Evolutionary conservation across 2,113 vertebrate species (phyloP).

Genomic region (Camelus bactrianus): DNA sequence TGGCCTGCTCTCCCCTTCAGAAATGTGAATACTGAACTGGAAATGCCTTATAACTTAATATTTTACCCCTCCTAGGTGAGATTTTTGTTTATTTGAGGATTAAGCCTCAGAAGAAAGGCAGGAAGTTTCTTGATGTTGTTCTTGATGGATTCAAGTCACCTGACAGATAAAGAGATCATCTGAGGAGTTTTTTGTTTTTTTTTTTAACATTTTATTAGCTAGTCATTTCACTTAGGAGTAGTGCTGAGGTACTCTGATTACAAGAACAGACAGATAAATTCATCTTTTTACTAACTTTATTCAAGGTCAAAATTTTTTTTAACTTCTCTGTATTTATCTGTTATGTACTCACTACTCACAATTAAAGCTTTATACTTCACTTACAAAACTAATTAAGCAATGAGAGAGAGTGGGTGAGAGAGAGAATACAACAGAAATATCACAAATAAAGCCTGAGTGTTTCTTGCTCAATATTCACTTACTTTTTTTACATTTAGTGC

Average conservation of each 20-base stretch:
- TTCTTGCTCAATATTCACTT: slow-evolving; percentile 36
- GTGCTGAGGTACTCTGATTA: background rate
- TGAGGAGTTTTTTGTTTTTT: background rate
- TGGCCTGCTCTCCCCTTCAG: background rate
- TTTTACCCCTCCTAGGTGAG: background rate
- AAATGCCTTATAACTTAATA: slow-evolving; percentile 27
- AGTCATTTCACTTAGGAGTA: slow-evolving; percentile 12
- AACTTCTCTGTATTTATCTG: background rate
- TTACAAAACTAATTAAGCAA: slow-evolving; percentile 57
- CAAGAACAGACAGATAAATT: background rate
- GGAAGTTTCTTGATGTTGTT: background rate
- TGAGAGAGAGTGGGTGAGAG: background rate
- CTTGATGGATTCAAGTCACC: background rate
- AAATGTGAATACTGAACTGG: slow-evolving; percentile 11
- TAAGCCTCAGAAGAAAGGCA: background rate
- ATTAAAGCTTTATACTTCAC: background rate
- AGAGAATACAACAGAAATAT: background rate
- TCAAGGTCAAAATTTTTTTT: background rate
- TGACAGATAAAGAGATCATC: slow-evolving; percentile 19
- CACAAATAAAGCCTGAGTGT: background rate
- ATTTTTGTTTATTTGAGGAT: slow-evolving; percentile 36
- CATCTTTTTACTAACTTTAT: slow-evolving; percentile 45
- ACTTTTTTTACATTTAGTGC: background rate
- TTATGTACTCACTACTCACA: background rate
- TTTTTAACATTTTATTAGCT: slow-evolving; percentile 42